Base-by-base conservation (phyloP, 2,113 vertebrate genomes). In the Pteruthius melanotis region DNA sequence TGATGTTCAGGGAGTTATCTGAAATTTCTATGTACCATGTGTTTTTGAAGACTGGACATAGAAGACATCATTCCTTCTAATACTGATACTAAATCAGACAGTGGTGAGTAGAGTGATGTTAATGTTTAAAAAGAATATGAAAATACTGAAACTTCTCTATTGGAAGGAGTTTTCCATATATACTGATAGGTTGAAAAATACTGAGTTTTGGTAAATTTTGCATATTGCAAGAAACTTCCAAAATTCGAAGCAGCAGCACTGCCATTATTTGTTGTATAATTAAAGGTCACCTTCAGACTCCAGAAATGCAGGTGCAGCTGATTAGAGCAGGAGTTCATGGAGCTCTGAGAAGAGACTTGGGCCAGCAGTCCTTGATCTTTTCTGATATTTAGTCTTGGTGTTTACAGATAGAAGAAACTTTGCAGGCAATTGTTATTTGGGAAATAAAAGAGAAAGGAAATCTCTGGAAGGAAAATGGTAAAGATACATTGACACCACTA, bases 251-350 rank as follows among this genome's bases (percentile, higher is more conserved):
- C 69, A 87, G 33, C 69, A 75, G 47, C 69, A 49, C 19, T 74
- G 18, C 45, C 20, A 26, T 45, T 11, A 6, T 89, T 89, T 65
- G 26, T 70, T 91, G 45, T 57, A 35, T 91, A 92, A 92, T 81
- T 89, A 89, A 94, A 95, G 71, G 80, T 96, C 91, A 89, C 42
- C 42, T 91, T 91, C 68, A 81, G 45, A 81, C 45, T 86, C 60
- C 60, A 75, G 68, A 91, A 94, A 77, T 63, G 52, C 47, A 28
- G 56, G 14, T 81, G 33, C 39, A 83, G 54, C 77, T 63, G 69
- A 54, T 94, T 54, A 70, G 61, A 91, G 24, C 44, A 79, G 59
- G 54, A 83, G n/a, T 92, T 93, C 60, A 30, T 24, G n/a, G 33
- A 52, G 37, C 47, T 78, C 72, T 82, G 44, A 89, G 60, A 42